Percentiles rank a stretch among this genome's conserved stretches.
Evolutionary conservation across 2,888 invertebrate genomes (phyloP).

Genomic region (Mythimna loreyi): DNA sequence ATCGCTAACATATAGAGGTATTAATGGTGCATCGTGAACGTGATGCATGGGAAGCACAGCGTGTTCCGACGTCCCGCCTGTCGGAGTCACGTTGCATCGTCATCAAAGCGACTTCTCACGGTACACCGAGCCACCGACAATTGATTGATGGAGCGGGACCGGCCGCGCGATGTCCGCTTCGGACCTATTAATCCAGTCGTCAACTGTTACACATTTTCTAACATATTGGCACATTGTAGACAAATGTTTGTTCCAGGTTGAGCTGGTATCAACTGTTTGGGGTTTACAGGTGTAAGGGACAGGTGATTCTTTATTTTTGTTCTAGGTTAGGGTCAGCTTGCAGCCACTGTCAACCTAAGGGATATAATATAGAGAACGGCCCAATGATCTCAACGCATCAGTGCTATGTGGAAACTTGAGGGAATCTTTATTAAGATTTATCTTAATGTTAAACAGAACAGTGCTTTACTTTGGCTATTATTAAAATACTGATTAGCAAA

Average conservation of each 20-base stretch:
- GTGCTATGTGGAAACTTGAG: not conserved
- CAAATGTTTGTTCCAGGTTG: conserved; percentile 23
- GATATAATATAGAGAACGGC: not conserved
- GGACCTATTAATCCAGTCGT: conserved; percentile 57
- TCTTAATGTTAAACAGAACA: too few relatives aligned
- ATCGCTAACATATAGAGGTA: conserved; percentile 12
- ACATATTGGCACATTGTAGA: conserved; percentile 40
- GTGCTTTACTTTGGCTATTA: too few relatives aligned
- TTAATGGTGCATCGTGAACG: conserved; percentile 29
- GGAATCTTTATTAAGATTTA: too few relatives aligned
- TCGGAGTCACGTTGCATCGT: conserved; percentile 66
- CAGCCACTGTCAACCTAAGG: not conserved
- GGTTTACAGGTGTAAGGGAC: conserved; percentile 29
- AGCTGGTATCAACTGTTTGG: not conserved
- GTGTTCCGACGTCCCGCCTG: conserved; percentile 33
- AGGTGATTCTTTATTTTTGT: not conserved
- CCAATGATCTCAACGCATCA: not conserved
- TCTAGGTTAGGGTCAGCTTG: not conserved
- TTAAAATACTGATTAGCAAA: too few relatives aligned
- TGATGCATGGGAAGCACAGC: conserved; percentile 46
- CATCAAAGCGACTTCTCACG: conserved; percentile 63
- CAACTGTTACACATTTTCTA: conserved; percentile 41
- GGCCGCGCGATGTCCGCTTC: conserved; percentile 36
- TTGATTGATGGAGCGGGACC: conserved; percentile 58
- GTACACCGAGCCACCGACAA: conserved; percentile 49